These are phyloP conservation scores for Daphoenositta chrysoptera DNA, from an alignment of 2,113 vertebrate species.

Conservation along the genomic window DNA sequence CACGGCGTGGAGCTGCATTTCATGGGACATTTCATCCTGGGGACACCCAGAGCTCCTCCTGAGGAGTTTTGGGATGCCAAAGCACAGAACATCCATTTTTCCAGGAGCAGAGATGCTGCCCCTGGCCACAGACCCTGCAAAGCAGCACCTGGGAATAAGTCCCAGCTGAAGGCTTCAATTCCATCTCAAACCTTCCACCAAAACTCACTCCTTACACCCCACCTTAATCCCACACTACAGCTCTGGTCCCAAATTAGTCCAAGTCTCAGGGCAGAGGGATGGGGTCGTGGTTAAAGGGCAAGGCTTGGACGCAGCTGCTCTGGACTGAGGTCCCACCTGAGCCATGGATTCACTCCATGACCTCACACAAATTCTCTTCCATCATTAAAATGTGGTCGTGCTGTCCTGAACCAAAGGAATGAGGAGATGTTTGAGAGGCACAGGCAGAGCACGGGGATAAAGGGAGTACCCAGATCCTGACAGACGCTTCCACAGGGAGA, in stretches of 20 bases:
- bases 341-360: neutral
- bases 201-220: neutral
- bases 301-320: neutral
- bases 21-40: neutral
- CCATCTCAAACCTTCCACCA: neutral
- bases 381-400: rapidly evolving
- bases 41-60: neutral
- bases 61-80: neutral
- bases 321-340: neutral
- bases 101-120: neutral
- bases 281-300: neutral
- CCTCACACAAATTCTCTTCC: neutral
- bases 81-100: neutral
- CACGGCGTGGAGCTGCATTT: conserved; percentile 7
- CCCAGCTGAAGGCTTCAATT: neutral
- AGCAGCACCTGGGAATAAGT: neutral
- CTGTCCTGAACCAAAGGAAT: neutral
- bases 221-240: rapidly evolving
- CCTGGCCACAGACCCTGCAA: neutral
- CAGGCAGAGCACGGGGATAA: rapidly evolving
- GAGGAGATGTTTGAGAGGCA: neutral
- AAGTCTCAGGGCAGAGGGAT: neutral
- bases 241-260: neutral
- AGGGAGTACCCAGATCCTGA: neutral
- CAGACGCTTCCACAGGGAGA: neutral